phyloP scores from a whole-genome alignment of 2,797 vertebrate genomes.

The Morelia viridis region DNA sequence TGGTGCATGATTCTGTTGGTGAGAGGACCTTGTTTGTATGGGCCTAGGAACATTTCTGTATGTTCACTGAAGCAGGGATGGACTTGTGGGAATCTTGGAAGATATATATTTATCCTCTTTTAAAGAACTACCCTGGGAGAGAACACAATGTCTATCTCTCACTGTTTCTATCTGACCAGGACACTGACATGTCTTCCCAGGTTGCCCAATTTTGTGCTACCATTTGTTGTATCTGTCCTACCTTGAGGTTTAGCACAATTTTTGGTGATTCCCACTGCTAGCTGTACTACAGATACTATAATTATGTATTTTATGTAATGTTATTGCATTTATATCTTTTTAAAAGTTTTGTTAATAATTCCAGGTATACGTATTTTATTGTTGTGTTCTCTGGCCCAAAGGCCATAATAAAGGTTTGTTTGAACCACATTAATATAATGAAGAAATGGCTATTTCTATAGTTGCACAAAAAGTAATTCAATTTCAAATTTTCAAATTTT shows the following conservation, averaged over 20 bases:
- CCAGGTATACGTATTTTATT: not conserved
- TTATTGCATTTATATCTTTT: not conserved
- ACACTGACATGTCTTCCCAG: not conserved
- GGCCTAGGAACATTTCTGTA: not conserved
- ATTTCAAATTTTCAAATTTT: not conserved
- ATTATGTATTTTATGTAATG: not conserved
- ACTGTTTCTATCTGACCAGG: not conserved
- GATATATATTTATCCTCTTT: too few species aligned
- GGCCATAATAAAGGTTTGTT: not conserved
- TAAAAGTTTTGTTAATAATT: not conserved
- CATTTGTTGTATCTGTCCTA: not conserved
- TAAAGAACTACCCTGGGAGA: too few species aligned
- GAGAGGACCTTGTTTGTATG: not conserved
- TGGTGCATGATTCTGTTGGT: not conserved
- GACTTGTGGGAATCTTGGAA: too few species aligned
- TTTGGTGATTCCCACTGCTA: not conserved
- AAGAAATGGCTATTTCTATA: not conserved
- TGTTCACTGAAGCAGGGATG: not conserved
- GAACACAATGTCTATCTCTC: not conserved
- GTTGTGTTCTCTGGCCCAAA: not conserved
- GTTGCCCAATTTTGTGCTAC: not conserved
- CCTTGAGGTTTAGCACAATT: not conserved
- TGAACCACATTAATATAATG: not conserved
- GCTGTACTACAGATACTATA: not conserved
- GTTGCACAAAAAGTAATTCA: not conserved